A percentile compares a stretch with the other conserved stretches of the same genome.
These are phyloP conservation scores for Silvanus unidentatus DNA, from an alignment of 2,888 invertebrate genomes.

Conservation along the genomic window DNA sequence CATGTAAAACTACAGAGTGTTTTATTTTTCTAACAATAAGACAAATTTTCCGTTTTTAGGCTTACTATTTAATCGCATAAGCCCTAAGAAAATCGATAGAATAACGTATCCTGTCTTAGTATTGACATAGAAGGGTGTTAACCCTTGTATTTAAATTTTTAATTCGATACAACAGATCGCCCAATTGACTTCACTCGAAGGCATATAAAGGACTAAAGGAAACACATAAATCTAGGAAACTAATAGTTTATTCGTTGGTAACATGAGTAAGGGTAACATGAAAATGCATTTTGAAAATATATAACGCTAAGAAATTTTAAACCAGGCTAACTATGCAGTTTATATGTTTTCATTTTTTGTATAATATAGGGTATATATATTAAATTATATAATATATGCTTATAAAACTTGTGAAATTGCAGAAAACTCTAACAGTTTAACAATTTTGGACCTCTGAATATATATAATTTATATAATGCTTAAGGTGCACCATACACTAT, in stretches of 20 bases:
- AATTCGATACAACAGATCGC: too few relatives aligned
- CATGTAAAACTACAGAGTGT: too few relatives aligned
- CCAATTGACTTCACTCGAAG: too few relatives aligned
- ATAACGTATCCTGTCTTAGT: too few relatives aligned
- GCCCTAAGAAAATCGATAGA: too few relatives aligned
- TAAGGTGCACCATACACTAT: slow-evolving; percentile 47
- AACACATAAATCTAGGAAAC: slow-evolving; percentile 38
- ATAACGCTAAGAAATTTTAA: slow-evolving; percentile 42
- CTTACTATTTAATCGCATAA: too few relatives aligned
- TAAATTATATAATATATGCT: slow-evolving; percentile 43
- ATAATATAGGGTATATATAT: slow-evolving; percentile 41
- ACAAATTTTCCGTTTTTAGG: too few relatives aligned
- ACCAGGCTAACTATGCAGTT: slow-evolving; percentile 44
- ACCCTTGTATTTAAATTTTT: too few relatives aligned
- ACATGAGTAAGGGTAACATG: slow-evolving; percentile 46
- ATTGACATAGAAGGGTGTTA: too few relatives aligned
- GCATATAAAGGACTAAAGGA: too few relatives aligned
- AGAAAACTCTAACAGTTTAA: slow-evolving; percentile 48
- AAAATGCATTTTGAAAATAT: slow-evolving; percentile 46
- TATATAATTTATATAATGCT: slow-evolving; percentile 32
- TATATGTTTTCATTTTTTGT: slow-evolving; percentile 34
- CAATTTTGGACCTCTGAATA: slow-evolving; percentile 48
- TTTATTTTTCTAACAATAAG: too few relatives aligned
- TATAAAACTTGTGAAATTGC: slow-evolving; percentile 49
- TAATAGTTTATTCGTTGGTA: slow-evolving; percentile 48